Base-by-base conservation (phyloP, 2,888 invertebrate species). In the Ceratothoa steindachneri region DNA sequence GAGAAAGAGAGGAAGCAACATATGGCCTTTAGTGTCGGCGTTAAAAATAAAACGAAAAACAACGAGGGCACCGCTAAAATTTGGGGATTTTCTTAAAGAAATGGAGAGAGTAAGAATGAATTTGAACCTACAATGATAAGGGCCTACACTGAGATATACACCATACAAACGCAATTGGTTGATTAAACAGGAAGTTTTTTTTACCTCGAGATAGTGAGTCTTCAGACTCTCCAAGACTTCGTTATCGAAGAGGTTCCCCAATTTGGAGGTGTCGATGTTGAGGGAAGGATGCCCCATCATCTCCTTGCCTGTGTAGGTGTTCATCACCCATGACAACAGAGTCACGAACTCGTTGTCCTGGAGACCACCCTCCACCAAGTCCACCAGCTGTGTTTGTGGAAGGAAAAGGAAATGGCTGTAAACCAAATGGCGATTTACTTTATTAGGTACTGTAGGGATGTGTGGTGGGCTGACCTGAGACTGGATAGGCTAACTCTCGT, bases 301-400 rank as follows among this genome's bases (percentile, higher is more conserved):
- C 82, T 98, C 96, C 1, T 88, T 86, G 0, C 95, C 93, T 0
- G 90, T 89, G 84, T 99, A 99, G 0, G 93, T 93, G 83, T 95
- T 94, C 80, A 95, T 89, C 15, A 91, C 89, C 98, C 98, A 99
- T 0, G 92, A 91, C 7, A 99, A 86, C 71, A 99, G 85, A 0
- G 97, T 93, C 0, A 98, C 96, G 84, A 95, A 94, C 84, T 99
- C 99, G 84, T 97, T 97, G 53, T 97, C 97, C 86, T 97, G 93
- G 71, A 98, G 85, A 0, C 94, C 94, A 81, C 89, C 90, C 51
- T 89, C 88, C n/a, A 95, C 93, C 65, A 95, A 89, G 82, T 95
- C 95, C 85, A 93, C 90, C 19, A 97, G 85, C 92, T 87, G 82
- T 67, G n/a, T n/a, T n/a, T n/a, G n/a, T n/a, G n/a, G n/a, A n/a